Conservation (phyloP, 2,888 invertebrate species). For the Archaeoteleia sp. region DNA sequence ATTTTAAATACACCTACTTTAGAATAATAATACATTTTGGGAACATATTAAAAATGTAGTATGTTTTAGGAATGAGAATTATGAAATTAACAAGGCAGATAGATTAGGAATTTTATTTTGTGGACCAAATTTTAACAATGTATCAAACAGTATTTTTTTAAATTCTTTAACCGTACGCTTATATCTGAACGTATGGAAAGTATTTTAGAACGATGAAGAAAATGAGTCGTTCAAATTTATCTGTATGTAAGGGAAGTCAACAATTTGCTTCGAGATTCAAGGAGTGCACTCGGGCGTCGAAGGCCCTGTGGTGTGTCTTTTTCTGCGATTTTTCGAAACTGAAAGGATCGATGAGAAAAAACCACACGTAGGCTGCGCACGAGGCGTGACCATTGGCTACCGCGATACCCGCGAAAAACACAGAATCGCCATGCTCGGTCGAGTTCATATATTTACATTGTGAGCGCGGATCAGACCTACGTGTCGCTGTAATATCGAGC, state of each 20-base stretch:
- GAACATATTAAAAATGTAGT: too few species aligned
- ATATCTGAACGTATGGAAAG: too few species aligned
- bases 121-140: too few species aligned
- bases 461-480: constrained; percentile 33
- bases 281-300: constrained; percentile 39
- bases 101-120: too few species aligned
- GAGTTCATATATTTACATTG: constrained; percentile 64
- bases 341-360: constrained; percentile 58
- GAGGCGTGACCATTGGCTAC: constrained; percentile 65
- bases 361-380: constrained; percentile 61
- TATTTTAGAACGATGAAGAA: too few species aligned
- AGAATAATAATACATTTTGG: too few species aligned
- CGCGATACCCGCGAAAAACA: constrained; percentile 66
- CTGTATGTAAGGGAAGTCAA: constrained; percentile 35
- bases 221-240: background rate
- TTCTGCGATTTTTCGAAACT: constrained; percentile 62
- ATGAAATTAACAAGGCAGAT: too few species aligned
- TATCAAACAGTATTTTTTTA: too few species aligned
- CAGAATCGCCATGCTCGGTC: constrained; percentile 59
- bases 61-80: too few species aligned
- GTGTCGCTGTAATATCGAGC: constrained; percentile 30
- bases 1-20: too few species aligned
- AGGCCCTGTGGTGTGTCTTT: constrained; percentile 51
- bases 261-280: constrained; percentile 32
- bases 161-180: too few species aligned